Evolutionary conservation across 2,888 invertebrate species (phyloP), one percentile per base, ranked within the genome.

Genomic region (Liodrosophila aerea): DNA sequence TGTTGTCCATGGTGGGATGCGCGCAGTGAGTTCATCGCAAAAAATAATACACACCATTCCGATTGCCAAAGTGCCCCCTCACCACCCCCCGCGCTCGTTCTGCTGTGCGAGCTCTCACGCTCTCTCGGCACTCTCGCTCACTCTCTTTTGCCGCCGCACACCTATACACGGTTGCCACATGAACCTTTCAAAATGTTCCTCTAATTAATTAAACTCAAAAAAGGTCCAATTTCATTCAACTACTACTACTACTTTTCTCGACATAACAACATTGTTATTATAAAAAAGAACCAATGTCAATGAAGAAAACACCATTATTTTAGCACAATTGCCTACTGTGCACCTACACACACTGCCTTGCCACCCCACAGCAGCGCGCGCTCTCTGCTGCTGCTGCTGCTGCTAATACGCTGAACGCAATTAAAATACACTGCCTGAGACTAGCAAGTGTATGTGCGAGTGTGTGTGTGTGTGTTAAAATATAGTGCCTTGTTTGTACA

Each of bases 1-100:
- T 76, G 34, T 60, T 63, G 53, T 62, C 64, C 71, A 66, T 73
- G 67, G 65, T 67, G 75, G 80, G 77, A 65, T 77, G 73, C 78
- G 71, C 77, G 51, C 72, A 75, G 85, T 86, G 86, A 86, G 87
- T 86, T 86, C 87, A 86, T 86, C 86, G 86, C 87, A 85, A 81
- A 87, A 85, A 86, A 86, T 87, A 87, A 75, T 74, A 80, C 76
- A 71, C 76, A 72, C 62, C 50, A 67, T 49, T 46, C 52, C 64
- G 58, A 64, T 47, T 58, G 54, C 49, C 51, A 29, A 40, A n/a
- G 22, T 34, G 30, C 41, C 27, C 15, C 30, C 27, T 8, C 37
- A n/a, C 29, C 12, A 31, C 8, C 29, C 8, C 31, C 7, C 37
- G 12, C 33, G 12, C 12, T n/a, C 40, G 9, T 31, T 34, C 30